Percentiles rank a stretch among this genome's conserved stretches.
Conservation (phyloP, 2,797 vertebrate genomes). For the Caiman crocodilus region DNA sequence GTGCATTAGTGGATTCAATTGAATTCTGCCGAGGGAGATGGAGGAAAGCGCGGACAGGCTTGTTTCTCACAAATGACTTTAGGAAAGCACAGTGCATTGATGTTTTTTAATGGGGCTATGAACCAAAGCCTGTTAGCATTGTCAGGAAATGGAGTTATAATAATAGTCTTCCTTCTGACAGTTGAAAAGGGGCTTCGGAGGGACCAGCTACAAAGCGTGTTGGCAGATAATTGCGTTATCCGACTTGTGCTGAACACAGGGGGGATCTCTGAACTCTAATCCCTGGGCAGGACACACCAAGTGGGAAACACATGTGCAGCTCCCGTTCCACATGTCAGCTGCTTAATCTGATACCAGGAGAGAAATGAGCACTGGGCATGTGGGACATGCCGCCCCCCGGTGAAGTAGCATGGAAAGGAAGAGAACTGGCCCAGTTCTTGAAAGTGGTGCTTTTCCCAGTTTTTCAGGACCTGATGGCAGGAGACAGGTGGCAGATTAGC, state of each 20-base stretch:
- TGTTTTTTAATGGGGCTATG: constrained; percentile 19
- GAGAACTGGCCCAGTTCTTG: background rate
- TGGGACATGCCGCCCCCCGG: background rate
- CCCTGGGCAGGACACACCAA: background rate
- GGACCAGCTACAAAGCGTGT: background rate
- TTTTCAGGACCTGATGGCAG: background rate
- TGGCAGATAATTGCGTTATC: constrained; percentile 21
- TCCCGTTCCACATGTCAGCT: background rate
- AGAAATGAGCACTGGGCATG: background rate
- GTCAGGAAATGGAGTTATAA: constrained; percentile 23
- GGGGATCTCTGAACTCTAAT: background rate
- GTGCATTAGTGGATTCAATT: background rate
- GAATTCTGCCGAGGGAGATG: background rate
- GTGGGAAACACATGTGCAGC: background rate
- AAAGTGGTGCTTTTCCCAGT: background rate
- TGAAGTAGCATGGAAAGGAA: background rate
- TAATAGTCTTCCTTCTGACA: background rate
- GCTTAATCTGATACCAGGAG: background rate
- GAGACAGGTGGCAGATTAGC: background rate
- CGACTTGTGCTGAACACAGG: background rate
- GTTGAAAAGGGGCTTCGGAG: background rate
- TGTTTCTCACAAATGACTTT: background rate
- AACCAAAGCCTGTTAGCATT: constrained; percentile 5
- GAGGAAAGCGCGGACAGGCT: background rate
- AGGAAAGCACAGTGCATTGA: background rate